These are phyloP conservation scores for Ceramica pisi DNA, from an alignment of 2,888 invertebrate species.

Conservation along the genomic window DNA sequence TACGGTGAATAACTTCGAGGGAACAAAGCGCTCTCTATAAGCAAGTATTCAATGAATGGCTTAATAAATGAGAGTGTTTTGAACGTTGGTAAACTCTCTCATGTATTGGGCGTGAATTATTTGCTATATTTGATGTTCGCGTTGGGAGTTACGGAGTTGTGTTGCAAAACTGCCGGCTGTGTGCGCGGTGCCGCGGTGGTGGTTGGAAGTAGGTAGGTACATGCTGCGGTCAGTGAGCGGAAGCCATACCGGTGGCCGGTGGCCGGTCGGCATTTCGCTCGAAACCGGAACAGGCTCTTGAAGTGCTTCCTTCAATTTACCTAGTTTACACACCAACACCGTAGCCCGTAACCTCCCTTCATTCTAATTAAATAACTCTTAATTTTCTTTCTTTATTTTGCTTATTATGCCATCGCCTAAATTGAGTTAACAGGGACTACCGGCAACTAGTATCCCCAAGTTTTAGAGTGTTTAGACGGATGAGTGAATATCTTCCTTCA, in stretches of 20 bases:
- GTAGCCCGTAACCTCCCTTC: slow-evolving; percentile 59
- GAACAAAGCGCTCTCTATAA: slow-evolving; percentile 22
- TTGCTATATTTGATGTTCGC: slow-evolving; percentile 50
- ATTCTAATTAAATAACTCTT: slow-evolving; percentile 56
- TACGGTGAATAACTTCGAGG: slow-evolving; percentile 37
- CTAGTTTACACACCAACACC: slow-evolving; percentile 76
- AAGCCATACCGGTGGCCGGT: slow-evolving; percentile 80
- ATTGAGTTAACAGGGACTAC: slow-evolving; percentile 8
- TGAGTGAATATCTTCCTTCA: slow-evolving; percentile 47
- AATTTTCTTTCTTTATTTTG: slow-evolving; percentile 13
- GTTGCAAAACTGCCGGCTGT: slow-evolving; percentile 50
- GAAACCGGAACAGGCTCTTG: slow-evolving; percentile 87
- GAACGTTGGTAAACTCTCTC: slow-evolving; percentile 20
- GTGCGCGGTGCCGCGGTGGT: slow-evolving; percentile 26
- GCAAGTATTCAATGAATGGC: slow-evolving; percentile 30
- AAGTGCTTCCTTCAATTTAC: slow-evolving; percentile 86
- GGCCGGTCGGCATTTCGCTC: slow-evolving; percentile 76
- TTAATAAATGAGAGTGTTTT: slow-evolving; percentile 38
- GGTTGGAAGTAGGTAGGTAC: slow-evolving; percentile 58
- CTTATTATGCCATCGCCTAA: slow-evolving; percentile 1
- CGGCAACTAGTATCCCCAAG: slow-evolving; percentile 8
- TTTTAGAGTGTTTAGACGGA: slow-evolving; percentile 42
- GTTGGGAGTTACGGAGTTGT: slow-evolving; percentile 31
- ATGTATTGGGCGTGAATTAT: slow-evolving; percentile 44
- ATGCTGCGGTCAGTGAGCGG: slow-evolving; percentile 78